Percentiles rank a stretch among this genome's conserved stretches.
Evolutionary conservation across 2,113 vertebrate species (phyloP).

Genomic region (Paratilapia polleni): DNA sequence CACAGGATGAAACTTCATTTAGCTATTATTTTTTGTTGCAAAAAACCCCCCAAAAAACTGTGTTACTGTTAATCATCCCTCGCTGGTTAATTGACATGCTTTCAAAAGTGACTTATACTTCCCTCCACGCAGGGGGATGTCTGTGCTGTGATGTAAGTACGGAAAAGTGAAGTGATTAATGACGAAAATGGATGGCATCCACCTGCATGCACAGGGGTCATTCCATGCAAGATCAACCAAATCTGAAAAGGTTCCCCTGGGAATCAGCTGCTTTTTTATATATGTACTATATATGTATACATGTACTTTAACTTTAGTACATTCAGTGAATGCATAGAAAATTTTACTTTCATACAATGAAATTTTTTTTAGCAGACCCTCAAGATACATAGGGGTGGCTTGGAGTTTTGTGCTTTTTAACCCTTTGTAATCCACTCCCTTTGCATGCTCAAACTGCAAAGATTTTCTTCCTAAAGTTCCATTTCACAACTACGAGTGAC

Average conservation of each 20-base stretch:
- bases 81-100: neutral
- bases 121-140: neutral
- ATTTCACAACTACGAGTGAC: no score
- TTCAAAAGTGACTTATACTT: constrained; percentile 13
- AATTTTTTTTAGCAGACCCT: no score
- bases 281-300: no score
- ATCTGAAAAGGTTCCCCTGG: no score
- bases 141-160: neutral
- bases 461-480: neutral
- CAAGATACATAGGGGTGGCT: no score
- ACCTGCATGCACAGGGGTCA: no score
- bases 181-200: neutral
- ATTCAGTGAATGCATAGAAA: neutral
- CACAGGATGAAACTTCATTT: neutral
- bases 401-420: neutral
- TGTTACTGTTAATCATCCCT: neutral
- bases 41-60: no score
- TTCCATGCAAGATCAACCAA: no score
- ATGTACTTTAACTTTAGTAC: neutral
- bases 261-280: neutral
- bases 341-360: no score
- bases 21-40: neutral
- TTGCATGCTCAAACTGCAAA: neutral
- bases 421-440: neutral
- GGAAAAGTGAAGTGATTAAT: neutral